A percentile compares a stretch with the other conserved stretches of the same genome.
Conservation (phyloP, 2,113 vertebrate species). For the Mastomys coucha region DNA sequence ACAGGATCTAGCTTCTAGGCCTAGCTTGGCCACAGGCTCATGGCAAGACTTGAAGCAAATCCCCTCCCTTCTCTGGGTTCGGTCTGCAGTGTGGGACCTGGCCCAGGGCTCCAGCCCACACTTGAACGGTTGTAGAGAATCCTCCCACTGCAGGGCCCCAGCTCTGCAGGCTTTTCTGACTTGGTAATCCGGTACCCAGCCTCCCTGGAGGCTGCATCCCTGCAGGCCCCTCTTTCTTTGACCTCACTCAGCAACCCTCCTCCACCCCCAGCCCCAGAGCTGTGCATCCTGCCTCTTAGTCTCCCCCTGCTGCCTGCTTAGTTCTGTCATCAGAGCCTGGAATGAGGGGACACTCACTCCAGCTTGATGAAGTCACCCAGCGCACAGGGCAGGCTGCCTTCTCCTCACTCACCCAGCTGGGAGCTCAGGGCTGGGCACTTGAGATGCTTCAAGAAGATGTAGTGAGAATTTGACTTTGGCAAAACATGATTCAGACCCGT, state of each 20-base stretch:
- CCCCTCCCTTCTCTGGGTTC: not conserved
- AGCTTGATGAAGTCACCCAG: not conserved
- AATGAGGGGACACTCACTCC: not conserved
- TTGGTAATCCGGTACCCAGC: not conserved
- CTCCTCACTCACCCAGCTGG: not conserved
- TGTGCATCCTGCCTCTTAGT: not conserved
- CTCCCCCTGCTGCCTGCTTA: not conserved
- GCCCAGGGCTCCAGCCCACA: not conserved
- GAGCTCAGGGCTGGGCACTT: not conserved
- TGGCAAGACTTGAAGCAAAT: conserved; percentile 26
- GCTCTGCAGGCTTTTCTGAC: not conserved
- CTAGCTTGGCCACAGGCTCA: conserved; percentile 47
- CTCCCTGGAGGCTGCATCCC: not conserved
- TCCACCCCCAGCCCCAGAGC: not conserved
- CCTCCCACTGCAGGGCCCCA: not conserved
- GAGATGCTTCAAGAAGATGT: not conserved
- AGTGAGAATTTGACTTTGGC: not conserved
- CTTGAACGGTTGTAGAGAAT: not conserved
- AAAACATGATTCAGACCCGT: not conserved
- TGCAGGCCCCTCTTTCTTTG: not conserved
- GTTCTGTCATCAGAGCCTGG: not conserved
- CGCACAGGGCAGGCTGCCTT: not conserved
- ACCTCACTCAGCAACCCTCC: not conserved
- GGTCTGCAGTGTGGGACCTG: not conserved
- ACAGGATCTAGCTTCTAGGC: conserved; percentile 51